phyloP scores from a whole-genome alignment of 1,140 invertebrate genomes.

The Battus philenor region DNA sequence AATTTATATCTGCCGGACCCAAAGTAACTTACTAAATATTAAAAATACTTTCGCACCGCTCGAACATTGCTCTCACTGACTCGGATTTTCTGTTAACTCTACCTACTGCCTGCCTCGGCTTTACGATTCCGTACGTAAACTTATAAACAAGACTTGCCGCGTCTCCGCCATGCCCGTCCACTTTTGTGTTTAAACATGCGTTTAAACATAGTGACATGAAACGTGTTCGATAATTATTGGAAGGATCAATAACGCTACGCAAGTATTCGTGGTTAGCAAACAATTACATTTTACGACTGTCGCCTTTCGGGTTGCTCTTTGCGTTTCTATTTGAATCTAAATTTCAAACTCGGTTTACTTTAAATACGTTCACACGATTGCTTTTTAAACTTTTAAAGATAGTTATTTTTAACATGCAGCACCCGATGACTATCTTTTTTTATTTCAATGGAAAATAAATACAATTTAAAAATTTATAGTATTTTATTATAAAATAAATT shows the following conservation, averaged over 20 bases:
- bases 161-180: slow-evolving; percentile 57
- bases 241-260: slow-evolving; percentile 70
- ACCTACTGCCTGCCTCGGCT: slow-evolving; percentile 58
- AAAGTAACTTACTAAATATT: neutral
- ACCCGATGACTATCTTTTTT: no score
- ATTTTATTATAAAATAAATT: no score
- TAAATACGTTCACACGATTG: slow-evolving; percentile 38
- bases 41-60: slow-evolving; percentile 5
- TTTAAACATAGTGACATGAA: slow-evolving; percentile 72
- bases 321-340: slow-evolving; percentile 70
- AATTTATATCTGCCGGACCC: no score
- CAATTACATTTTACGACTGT: slow-evolving; percentile 60
- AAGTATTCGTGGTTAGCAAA: slow-evolving; percentile 68
- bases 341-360: slow-evolving; percentile 59
- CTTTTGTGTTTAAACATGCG: slow-evolving; percentile 67
- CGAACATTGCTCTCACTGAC: slow-evolving; percentile 34
- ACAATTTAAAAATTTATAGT: no score
- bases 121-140: slow-evolving; percentile 62
- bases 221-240: slow-evolving; percentile 75
- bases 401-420: no score
- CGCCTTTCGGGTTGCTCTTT: slow-evolving; percentile 37
- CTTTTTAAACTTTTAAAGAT: slow-evolving; percentile 30
- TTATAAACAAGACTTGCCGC: slow-evolving; percentile 45
- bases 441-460: no score
- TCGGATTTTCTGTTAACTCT: slow-evolving; percentile 59